Evolutionary conservation across 2,888 invertebrate genomes (phyloP).

Genomic region (Nomada lathburiana): DNA sequence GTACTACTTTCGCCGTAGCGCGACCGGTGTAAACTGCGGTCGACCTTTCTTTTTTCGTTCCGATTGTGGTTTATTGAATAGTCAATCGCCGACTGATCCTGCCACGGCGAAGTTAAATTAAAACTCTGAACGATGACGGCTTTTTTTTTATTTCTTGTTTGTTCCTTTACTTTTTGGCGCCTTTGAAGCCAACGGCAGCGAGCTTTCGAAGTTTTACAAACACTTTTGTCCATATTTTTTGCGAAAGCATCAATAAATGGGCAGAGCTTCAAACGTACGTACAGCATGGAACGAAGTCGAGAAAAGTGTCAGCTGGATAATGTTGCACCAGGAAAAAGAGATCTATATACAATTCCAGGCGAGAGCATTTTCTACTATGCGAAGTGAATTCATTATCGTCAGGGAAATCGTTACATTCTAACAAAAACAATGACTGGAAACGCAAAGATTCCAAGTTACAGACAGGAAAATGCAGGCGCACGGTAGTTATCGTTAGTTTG

Average conservation of each 20-base stretch:
- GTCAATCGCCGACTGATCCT: slow-evolving; percentile 2
- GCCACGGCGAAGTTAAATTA: not conserved
- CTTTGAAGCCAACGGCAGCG: not conserved
- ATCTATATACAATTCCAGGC: not conserved
- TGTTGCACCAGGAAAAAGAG: too few species aligned
- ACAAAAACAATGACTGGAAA: not conserved
- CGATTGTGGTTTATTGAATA: not conserved
- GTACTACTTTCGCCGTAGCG: not conserved
- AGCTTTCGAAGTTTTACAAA: not conserved
- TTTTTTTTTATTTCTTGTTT: too few species aligned
- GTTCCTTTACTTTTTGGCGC: too few species aligned
- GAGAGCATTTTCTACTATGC: not conserved
- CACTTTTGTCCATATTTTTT: not conserved
- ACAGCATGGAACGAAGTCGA: not conserved
- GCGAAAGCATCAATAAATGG: not conserved
- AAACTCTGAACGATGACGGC: not conserved
- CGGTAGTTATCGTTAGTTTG: not conserved
- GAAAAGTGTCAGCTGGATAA: not conserved
- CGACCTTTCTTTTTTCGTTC: too few species aligned
- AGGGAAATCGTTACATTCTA: not conserved
- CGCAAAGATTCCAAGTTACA: too few species aligned
- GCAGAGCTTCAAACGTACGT: not conserved
- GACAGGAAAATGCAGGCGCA: not conserved
- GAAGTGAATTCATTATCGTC: not conserved
- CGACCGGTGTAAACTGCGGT: not conserved